These are phyloP conservation scores for Heliconius erato DNA, from an alignment of 2,888 invertebrate species.

Conservation along the genomic window DNA sequence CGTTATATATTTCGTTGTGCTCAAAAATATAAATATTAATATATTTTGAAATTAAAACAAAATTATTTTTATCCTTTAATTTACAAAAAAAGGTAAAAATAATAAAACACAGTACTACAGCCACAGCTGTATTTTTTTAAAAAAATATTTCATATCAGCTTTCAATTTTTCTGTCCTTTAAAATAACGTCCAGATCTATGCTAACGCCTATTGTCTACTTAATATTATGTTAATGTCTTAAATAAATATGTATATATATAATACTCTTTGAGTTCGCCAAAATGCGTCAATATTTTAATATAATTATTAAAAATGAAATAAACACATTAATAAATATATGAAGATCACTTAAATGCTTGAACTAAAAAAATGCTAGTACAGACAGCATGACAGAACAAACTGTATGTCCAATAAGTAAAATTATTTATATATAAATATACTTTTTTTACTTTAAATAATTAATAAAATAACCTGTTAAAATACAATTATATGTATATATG, in stretches of 20 bases:
- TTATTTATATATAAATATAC: too few species aligned
- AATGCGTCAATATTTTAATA: background rate
- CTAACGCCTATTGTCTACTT: background rate
- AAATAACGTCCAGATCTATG: conserved; percentile 25
- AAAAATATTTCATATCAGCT: conserved; percentile 4
- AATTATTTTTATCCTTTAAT: too few species aligned
- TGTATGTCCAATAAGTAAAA: too few species aligned
- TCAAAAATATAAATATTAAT: too few species aligned
- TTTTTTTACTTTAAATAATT: too few species aligned
- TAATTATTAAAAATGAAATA: too few species aligned
- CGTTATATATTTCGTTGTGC: background rate
- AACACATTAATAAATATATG: too few species aligned
- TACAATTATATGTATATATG: too few species aligned
- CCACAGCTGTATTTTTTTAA: background rate
- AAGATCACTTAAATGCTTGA: background rate
- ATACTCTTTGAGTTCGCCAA: conserved; percentile 2
- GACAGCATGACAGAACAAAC: too few species aligned
- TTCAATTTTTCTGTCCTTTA: conserved; percentile 29
- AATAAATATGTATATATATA: background rate
- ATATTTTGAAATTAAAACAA: too few species aligned
- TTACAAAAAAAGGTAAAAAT: background rate
- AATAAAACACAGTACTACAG: background rate
- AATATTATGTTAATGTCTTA: conserved; percentile 13
- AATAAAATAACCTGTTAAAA: too few species aligned
- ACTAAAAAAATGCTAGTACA: background rate